Conservation (phyloP, 2,888 invertebrate genomes). For the Polia nebulosa region DNA sequence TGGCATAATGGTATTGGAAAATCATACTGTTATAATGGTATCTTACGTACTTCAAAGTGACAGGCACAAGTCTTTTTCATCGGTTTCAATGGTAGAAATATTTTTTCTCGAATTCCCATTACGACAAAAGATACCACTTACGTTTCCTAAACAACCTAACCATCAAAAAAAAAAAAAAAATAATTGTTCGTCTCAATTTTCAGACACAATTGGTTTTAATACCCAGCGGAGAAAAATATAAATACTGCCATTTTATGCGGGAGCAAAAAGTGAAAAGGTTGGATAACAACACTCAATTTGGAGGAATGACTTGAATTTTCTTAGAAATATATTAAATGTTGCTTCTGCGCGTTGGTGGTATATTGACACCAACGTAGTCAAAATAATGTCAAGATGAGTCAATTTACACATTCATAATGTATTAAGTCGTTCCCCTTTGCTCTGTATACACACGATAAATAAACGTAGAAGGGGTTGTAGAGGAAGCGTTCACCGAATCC, state of each 20-base stretch:
- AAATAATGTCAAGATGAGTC: conserved; percentile 53
- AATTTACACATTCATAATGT: conserved; percentile 57
- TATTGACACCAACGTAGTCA: conserved; percentile 40
- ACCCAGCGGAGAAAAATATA: conserved; percentile 28
- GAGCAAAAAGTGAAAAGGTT: conserved; percentile 37
- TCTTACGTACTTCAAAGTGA: too few relatives aligned
- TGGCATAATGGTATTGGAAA: too few relatives aligned
- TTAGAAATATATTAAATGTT: conserved; percentile 46
- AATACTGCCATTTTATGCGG: conserved; percentile 39
- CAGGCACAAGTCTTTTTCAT: not conserved
- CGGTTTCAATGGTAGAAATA: too few relatives aligned
- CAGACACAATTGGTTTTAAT: conserved; percentile 44
- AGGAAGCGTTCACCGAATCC: conserved; percentile 34
- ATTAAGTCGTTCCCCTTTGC: conserved; percentile 37
- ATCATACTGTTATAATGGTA: too few relatives aligned
- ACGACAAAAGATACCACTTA: not conserved
- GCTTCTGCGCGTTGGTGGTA: conserved; percentile 16
- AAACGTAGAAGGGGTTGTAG: conserved; percentile 30
- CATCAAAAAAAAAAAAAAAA: conserved; percentile 14
- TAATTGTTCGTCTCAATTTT: conserved; percentile 31
- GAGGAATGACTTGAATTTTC: conserved; percentile 53
- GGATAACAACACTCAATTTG: conserved; percentile 58
- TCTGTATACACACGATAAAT: conserved; percentile 37
- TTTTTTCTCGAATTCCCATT: not conserved
- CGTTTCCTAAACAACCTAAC: conserved; percentile 7